phyloP scores from a whole-genome alignment of 2,888 invertebrate species.

The Loripinus fragilis region DNA sequence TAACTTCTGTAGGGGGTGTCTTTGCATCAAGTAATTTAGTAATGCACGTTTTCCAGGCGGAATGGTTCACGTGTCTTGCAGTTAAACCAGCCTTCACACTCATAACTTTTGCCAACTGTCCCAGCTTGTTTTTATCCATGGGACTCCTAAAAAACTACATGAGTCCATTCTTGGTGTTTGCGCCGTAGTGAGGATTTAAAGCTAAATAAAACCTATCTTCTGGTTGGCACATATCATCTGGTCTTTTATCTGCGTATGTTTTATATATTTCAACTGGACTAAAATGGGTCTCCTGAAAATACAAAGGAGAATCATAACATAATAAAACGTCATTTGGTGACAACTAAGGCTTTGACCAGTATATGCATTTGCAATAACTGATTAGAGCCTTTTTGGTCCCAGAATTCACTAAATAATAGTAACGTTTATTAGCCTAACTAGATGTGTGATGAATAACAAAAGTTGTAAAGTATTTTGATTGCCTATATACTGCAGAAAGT shows the following conservation, averaged over 20 bases:
- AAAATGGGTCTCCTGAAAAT: conserved; percentile 14
- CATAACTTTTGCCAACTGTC: conserved; percentile 10
- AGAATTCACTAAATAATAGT: neutral
- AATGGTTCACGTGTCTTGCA: conserved; percentile 12
- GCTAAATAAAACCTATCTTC: conserved; percentile 9
- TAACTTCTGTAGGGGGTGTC: conserved; percentile 16
- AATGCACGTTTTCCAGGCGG: conserved; percentile 1
- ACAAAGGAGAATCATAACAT: neutral
- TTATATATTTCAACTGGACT: conserved; percentile 21
- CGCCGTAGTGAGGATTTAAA: conserved; percentile 12
- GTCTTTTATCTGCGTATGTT: conserved; percentile 16
- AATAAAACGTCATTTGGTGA: too few relatives aligned
- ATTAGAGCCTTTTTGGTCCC: too few relatives aligned
- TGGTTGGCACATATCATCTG: conserved; percentile 1
- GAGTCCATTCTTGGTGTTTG: neutral
- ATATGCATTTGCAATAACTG: too few relatives aligned
- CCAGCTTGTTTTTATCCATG: conserved; percentile 19
- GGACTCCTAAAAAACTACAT: neutral
- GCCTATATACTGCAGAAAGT: too few relatives aligned
- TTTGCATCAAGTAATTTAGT: conserved; percentile 16
- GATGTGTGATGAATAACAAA: neutral
- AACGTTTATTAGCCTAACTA: neutral
- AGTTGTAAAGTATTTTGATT: neutral
- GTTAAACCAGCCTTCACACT: conserved; percentile 18
- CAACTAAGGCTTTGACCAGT: too few relatives aligned